Percentiles rank a stretch among this genome's conserved stretches.
phyloP scores from a whole-genome alignment of 1,140 invertebrate genomes.

The Oreohelix idahoensis region DNA sequence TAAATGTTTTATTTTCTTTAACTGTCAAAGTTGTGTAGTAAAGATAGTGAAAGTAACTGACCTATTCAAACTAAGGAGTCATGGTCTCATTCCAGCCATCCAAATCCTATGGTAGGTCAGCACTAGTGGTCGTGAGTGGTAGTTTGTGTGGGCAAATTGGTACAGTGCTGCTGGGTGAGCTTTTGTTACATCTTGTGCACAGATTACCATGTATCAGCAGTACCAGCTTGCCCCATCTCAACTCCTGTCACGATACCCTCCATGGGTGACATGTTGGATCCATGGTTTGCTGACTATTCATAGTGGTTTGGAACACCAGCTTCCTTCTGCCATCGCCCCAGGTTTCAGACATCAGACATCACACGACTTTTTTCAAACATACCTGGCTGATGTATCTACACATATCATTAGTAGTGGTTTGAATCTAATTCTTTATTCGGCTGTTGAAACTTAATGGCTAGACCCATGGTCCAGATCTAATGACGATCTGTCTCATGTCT shows the following conservation, averaged over 20 bases:
- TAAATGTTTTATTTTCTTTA: too few species aligned
- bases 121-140: neutral
- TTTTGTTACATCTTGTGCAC: neutral
- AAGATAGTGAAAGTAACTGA: neutral
- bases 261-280: conserved; percentile 44
- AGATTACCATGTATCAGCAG: neutral
- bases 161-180: neutral
- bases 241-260: conserved; percentile 26
- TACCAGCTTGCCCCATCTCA: neutral
- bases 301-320: neutral
- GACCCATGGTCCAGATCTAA: neutral
- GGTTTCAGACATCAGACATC: too few species aligned
- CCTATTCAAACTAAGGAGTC: too few species aligned
- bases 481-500: conserved; percentile 4
- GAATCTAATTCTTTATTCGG: too few species aligned
- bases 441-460: neutral
- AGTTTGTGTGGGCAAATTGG: too few species aligned
- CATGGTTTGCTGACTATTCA: conserved; percentile 42
- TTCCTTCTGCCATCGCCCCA: too few species aligned
- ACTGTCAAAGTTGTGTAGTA: too few species aligned
- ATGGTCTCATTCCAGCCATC: neutral
- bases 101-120: neutral
- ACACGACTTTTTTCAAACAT: too few species aligned
- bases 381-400: too few species aligned
- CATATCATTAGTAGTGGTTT: too few species aligned